phyloP scores from a whole-genome alignment of 2,888 invertebrate genomes.

The Cheilosia impressa region DNA sequence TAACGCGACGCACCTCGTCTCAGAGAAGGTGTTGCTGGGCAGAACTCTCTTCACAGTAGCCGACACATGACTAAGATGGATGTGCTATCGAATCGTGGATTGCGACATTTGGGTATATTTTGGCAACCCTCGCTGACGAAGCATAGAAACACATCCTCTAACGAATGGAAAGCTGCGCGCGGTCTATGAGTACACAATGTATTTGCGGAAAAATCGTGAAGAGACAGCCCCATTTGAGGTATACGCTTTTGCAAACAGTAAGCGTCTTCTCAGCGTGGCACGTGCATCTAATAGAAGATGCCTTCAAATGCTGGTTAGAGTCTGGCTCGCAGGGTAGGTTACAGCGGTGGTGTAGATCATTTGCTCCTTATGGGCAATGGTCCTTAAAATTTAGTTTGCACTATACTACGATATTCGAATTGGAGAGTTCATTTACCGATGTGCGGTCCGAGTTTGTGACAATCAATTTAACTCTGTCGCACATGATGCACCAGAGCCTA shows the following conservation, averaged over 20 bases:
- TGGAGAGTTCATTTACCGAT: too few species aligned
- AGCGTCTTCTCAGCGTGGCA: background rate
- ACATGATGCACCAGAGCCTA: background rate
- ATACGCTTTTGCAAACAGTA: constrained; percentile 1
- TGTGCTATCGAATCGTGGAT: constrained; percentile 2
- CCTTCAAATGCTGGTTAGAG: background rate
- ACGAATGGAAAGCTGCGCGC: background rate
- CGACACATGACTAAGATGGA: constrained; percentile 25
- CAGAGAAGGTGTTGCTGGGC: constrained; percentile 15
- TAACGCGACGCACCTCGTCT: background rate
- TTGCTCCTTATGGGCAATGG: too few species aligned
- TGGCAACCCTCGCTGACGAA: background rate
- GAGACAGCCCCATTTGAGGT: background rate
- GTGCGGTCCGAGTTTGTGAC: too few species aligned
- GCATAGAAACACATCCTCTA: background rate
- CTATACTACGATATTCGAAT: too few species aligned
- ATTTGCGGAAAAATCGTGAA: background rate
- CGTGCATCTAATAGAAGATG: background rate
- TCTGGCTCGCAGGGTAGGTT: background rate
- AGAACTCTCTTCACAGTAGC: constrained; percentile 11
- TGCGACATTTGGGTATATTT: constrained; percentile 6
- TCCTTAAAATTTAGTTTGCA: too few species aligned
- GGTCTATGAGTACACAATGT: background rate
- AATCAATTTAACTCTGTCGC: background rate
- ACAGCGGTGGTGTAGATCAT: background rate